Evolutionary conservation across 1,140 invertebrate genomes (phyloP), one percentile per base, ranked within the genome.

Genomic region (Samia ricini): DNA sequence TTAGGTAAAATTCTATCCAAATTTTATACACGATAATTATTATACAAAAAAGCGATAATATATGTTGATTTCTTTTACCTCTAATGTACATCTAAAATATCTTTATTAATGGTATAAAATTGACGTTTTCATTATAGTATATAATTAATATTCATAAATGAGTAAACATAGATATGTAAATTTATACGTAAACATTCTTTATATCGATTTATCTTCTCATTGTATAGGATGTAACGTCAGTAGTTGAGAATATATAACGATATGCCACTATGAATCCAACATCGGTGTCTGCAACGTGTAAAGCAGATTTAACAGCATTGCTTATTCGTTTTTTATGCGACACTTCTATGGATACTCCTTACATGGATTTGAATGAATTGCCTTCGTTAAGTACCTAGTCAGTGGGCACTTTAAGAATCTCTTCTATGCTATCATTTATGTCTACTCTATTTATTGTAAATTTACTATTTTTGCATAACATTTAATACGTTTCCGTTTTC

Each of bases 231-330:
- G 1, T 42, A 42, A 42, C 63, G 74, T 62, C 56, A 66, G 71
- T 69, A 74, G 69, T 72, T 67, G 69, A 58, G 65, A 36, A 62
- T 68, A 76, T 73, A 81, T 75, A 79, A 74, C 69, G 64, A 71
- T 69, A 68, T 42, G 74, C 75, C 71, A 65, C 64, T 64, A 79
- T 74, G 73, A 50, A 76, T 72, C 74, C 80, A 72, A 75, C 71
- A 71, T 77, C 73, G 61, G 15, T 56, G 24, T 50, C 22, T 51
- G 26, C 18, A 52, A 24, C 19, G 21, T 58, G 26, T 33, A 56
- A 18, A 29, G 55, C 18, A 18, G 56, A 66, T 63, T 78, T 72
- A 73, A 76, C 72, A 79, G 71, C 67, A 71, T 62, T 69, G 62
- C 72, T 79, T 76, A 73, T 74, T 73, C 33, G 64, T 42, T 63